Evolutionary conservation across 2,113 vertebrate genomes (phyloP).

Genomic region (Alosa alosa): DNA sequence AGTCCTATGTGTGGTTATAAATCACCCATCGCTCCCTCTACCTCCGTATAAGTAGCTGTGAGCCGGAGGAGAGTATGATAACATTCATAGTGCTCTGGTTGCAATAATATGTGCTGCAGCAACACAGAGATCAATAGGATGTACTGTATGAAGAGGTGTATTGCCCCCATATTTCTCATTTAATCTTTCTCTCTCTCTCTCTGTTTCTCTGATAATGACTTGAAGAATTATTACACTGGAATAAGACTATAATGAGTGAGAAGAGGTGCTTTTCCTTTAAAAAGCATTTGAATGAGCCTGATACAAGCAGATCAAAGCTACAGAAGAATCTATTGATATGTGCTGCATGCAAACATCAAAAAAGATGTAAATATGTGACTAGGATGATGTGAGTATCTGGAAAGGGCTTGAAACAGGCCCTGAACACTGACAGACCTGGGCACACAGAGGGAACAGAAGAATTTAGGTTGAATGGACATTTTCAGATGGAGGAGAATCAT

Average conservation of each 20-base stretch:
- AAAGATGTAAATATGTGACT: slow-evolving; percentile 40
- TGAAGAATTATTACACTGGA: slow-evolving; percentile 55
- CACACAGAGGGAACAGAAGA: not conserved
- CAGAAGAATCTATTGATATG: slow-evolving; percentile 42
- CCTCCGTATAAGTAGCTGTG: not conserved
- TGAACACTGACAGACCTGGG: not conserved
- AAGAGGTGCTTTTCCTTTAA: slow-evolving; percentile 46
- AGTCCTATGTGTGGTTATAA: not conserved
- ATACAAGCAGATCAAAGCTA: slow-evolving; percentile 58
- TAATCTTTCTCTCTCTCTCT: not conserved
- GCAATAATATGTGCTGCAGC: slow-evolving; percentile 31
- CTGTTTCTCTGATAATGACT: slow-evolving; percentile 47
- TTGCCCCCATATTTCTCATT: slow-evolving; percentile 35
- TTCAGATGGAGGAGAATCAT: too few relatives aligned
- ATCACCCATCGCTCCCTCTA: not conserved
- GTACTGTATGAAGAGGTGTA: slow-evolving; percentile 45
- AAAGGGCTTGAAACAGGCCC: not conserved
- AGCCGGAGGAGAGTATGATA: slow-evolving; percentile 19
- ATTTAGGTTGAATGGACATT: too few relatives aligned
- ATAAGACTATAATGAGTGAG: slow-evolving; percentile 45
- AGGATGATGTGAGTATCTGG: slow-evolving; percentile 30
- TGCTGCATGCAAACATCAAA: slow-evolving; percentile 45
- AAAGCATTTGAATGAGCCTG: slow-evolving; percentile 52
- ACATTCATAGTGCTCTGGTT: slow-evolving; percentile 6
- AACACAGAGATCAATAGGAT: slow-evolving; percentile 52